These are phyloP conservation scores for Dinocampus coccinellae DNA, from an alignment of 2,888 invertebrate genomes.

Conservation along the genomic window DNA sequence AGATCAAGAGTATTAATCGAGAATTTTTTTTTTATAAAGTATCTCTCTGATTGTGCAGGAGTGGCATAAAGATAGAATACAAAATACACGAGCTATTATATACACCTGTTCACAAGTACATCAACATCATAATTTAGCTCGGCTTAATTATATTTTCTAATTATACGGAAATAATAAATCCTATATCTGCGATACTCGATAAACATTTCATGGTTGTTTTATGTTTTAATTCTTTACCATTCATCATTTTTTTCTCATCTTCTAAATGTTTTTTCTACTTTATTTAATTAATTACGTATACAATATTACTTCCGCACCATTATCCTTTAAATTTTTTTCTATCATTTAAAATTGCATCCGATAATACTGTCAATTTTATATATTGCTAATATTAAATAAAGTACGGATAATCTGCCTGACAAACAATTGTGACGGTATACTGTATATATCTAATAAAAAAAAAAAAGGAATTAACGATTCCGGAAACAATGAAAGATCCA, in stretches of 20 bases:
- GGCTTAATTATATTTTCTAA: constrained; percentile 69
- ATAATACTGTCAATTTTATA: not conserved
- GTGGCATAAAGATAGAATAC: constrained; percentile 47
- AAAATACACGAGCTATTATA: constrained; percentile 56
- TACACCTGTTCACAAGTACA: constrained; percentile 60
- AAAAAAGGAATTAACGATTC: not conserved
- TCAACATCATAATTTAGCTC: constrained; percentile 67
- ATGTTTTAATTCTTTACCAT: constrained; percentile 46
- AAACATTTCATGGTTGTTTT: constrained; percentile 56
- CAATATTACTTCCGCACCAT: not conserved
- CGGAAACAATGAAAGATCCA: constrained; percentile 4
- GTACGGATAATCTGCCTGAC: constrained; percentile 3
- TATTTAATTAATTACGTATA: not conserved
- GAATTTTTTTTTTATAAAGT: constrained; percentile 10
- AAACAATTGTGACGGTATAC: constrained; percentile 21
- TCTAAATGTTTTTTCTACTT: not conserved
- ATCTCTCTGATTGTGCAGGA: constrained; percentile 20
- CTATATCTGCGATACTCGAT: constrained; percentile 67
- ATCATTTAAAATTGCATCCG: not conserved
- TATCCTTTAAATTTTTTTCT: not conserved
- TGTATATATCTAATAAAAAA: constrained; percentile 18
- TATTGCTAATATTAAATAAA: not conserved
- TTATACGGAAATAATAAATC: constrained; percentile 69
- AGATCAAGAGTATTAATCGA: constrained; percentile 4
- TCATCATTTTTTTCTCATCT: constrained; percentile 28